Conservation (phyloP, 1,140 invertebrate genomes). For the Trachymyrmex septentrionalis region DNA sequence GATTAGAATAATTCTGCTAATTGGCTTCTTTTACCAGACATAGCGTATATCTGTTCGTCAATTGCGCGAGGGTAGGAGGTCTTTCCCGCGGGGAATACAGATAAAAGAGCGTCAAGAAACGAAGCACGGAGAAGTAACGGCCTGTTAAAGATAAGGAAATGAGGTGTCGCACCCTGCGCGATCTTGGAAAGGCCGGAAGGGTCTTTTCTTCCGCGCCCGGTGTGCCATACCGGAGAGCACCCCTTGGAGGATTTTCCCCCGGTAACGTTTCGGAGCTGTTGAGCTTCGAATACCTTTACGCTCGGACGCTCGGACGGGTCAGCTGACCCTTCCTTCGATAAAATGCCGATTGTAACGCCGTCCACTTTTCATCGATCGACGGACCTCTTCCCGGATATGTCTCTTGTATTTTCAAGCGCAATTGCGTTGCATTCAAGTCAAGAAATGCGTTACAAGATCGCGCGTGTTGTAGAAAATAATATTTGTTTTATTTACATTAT, state of each 20-base stretch:
- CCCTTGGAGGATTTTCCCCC: constrained; percentile 80
- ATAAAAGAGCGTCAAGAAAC: constrained; percentile 71
- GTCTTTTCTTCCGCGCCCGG: constrained; percentile 74
- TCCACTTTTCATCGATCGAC: constrained; percentile 63
- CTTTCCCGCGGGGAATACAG: constrained; percentile 60
- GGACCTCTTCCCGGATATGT: not conserved
- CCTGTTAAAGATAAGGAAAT: constrained; percentile 87
- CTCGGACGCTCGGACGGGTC: constrained; percentile 82
- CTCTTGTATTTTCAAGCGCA: constrained; percentile 1
- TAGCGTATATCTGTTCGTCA: not conserved
- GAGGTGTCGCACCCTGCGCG: constrained; percentile 84
- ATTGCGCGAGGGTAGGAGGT: constrained; percentile 35
- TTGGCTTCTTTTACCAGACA: constrained; percentile 6
- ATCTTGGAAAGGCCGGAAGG: constrained; percentile 74
- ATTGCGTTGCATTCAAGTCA: not conserved
- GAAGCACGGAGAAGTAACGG: constrained; percentile 81
- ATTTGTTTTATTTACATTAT: too few relatives aligned
- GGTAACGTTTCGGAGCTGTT: constrained; percentile 70
- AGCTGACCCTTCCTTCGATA: constrained; percentile 64
- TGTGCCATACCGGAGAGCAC: constrained; percentile 75
- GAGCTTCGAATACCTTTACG: constrained; percentile 85
- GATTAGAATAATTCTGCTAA: not conserved
- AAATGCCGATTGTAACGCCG: constrained; percentile 54
- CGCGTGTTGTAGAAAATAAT: not conserved
- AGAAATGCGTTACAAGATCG: not conserved